These are phyloP conservation scores for Ganaspis sp. DNA, from an alignment of 1,140 invertebrate genomes.

Conservation along the genomic window DNA sequence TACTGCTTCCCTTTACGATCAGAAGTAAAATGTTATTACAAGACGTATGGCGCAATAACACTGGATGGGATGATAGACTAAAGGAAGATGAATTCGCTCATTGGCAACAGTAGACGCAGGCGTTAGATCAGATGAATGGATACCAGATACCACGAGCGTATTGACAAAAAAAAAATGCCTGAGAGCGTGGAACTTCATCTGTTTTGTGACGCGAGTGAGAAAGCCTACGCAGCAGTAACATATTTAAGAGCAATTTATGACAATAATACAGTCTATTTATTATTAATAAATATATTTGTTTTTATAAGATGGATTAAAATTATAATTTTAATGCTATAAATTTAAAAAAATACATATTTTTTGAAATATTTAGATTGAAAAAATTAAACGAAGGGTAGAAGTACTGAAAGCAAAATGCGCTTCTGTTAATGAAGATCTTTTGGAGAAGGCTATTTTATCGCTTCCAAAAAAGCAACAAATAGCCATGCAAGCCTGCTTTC, in stretches of 20 bases:
- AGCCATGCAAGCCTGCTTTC: too few species aligned
- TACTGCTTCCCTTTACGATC: neutral
- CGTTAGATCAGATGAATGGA: neutral
- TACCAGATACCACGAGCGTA: slow-evolving; percentile 6
- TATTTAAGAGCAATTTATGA: neutral
- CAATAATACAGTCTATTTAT: neutral
- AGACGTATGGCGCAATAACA: neutral
- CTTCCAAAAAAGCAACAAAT: too few species aligned
- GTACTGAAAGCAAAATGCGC: too few species aligned
- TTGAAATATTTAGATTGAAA: too few species aligned
- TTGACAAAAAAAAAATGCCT: neutral
- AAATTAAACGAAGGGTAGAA: too few species aligned
- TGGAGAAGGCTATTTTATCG: too few species aligned
- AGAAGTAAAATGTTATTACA: neutral
- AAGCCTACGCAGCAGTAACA: slow-evolving; percentile 10
- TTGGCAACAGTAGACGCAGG: neutral
- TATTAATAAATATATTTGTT: too few species aligned
- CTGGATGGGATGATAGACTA: slow-evolving; percentile 15
- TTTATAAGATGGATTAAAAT: too few species aligned
- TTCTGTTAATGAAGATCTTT: too few species aligned
- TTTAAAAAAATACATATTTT: too few species aligned
- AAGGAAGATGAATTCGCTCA: slow-evolving; percentile 1
- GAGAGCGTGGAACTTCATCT: neutral
- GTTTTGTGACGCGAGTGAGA: slow-evolving; percentile 24
- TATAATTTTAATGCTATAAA: too few species aligned